phyloP scores from a whole-genome alignment of 2,797 vertebrate genomes.

The Phaenicophaeus curvirostris region DNA sequence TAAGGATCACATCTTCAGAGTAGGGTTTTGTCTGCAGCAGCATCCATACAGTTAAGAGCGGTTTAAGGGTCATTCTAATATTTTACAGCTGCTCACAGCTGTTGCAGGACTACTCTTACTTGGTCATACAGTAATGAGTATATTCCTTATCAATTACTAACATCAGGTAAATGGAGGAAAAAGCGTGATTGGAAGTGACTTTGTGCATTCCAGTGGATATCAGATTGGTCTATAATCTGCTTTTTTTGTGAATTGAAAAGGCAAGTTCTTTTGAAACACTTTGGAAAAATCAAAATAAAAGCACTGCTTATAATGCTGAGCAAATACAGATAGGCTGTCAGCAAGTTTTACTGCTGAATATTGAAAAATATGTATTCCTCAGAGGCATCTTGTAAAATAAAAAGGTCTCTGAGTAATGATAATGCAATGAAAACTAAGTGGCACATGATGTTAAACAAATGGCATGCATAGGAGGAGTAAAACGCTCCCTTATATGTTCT shows the following conservation, averaged over 20 bases:
- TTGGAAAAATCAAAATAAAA: neutral
- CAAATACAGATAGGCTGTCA: neutral
- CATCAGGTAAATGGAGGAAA: neutral
- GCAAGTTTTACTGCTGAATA: neutral
- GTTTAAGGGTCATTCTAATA: neutral
- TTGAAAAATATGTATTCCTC: neutral
- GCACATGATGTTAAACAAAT: neutral
- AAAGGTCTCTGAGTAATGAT: neutral
- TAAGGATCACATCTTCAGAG: neutral
- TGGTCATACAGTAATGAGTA: neutral
- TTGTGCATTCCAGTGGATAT: neutral
- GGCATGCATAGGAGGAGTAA: neutral
- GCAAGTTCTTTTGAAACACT: neutral
- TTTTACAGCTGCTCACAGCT: neutral
- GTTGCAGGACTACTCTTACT: neutral
- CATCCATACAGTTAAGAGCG: neutral
- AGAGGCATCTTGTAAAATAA: neutral
- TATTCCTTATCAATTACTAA: neutral
- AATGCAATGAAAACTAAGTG: neutral
- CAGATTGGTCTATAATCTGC: neutral
- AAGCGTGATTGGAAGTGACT: neutral
- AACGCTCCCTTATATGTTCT: neutral
- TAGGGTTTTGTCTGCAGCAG: neutral
- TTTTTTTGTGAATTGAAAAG: neutral
- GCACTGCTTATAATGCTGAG: neutral